These are phyloP conservation scores for Reticulitermes speratus DNA, from an alignment of 1,140 invertebrate genomes.

Conservation along the genomic window DNA sequence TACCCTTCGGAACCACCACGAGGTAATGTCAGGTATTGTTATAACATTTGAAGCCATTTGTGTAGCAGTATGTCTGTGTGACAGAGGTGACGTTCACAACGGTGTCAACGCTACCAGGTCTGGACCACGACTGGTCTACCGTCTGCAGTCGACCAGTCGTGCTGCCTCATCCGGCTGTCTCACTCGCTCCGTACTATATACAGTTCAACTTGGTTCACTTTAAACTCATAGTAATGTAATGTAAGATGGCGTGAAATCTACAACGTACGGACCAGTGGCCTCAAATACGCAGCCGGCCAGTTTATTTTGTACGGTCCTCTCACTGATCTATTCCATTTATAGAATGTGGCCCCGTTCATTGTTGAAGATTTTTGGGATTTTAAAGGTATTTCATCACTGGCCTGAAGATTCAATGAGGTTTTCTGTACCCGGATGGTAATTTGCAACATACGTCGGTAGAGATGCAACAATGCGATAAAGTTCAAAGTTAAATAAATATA, in stretches of 20 bases:
- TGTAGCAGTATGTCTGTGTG: neutral
- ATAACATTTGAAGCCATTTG: neutral
- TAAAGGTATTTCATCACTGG: no score
- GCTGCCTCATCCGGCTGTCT: neutral
- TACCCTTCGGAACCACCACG: neutral
- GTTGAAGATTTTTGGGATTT: no score
- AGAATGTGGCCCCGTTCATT: no score
- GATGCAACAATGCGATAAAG: no score
- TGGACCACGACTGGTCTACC: neutral
- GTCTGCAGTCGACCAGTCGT: neutral
- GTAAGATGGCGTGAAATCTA: neutral
- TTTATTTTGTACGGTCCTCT: no score
- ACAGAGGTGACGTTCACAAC: neutral
- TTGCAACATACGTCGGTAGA: no score
- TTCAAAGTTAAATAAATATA: no score
- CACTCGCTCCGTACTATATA: neutral
- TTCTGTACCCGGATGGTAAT: no score
- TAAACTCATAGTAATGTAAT: neutral
- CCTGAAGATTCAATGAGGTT: no score
- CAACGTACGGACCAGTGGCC: no score
- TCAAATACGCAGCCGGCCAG: no score
- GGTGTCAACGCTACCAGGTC: neutral
- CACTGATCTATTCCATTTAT: no score
- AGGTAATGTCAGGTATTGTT: neutral
- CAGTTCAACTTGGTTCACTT: neutral